These are phyloP conservation scores for Crocodylus rhombifer DNA, from an alignment of 2,797 vertebrate species.

Conservation along the genomic window DNA sequence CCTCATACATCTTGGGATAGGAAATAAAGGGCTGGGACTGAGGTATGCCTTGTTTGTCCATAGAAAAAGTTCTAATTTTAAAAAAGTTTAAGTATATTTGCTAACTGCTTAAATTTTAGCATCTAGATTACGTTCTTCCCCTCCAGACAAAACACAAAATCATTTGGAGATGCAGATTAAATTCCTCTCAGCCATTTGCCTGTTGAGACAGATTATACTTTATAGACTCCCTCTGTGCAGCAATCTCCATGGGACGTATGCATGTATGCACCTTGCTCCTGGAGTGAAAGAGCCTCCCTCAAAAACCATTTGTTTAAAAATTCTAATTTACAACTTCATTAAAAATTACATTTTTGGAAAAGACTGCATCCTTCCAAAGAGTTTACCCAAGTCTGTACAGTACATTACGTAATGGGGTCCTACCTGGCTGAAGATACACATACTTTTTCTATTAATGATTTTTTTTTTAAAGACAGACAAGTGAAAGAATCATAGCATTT, in stretches of 20 bases:
- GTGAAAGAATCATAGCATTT: background rate
- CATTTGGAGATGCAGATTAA: background rate
- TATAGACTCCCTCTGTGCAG: background rate
- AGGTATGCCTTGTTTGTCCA: background rate
- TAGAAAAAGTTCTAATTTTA: background rate
- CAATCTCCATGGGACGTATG: background rate
- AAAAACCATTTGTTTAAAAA: too few relatives aligned
- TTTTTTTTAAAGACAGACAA: background rate
- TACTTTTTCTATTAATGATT: too few relatives aligned
- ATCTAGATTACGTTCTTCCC: background rate
- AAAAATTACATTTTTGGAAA: background rate
- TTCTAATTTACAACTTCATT: too few relatives aligned
- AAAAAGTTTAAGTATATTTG: background rate
- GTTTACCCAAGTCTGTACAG: background rate
- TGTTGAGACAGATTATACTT: background rate
- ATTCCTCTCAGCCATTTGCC: background rate
- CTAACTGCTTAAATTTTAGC: background rate
- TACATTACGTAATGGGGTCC: background rate
- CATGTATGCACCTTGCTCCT: background rate
- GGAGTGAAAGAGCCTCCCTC: too few relatives aligned
- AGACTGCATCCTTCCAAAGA: background rate
- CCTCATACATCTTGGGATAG: background rate
- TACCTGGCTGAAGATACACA: background rate
- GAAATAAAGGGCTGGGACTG: background rate
- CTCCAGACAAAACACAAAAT: background rate